These are phyloP conservation scores for Caenorhabditis brenneri DNA, from an alignment of 1,140 invertebrate species.

Conservation along the genomic window DNA sequence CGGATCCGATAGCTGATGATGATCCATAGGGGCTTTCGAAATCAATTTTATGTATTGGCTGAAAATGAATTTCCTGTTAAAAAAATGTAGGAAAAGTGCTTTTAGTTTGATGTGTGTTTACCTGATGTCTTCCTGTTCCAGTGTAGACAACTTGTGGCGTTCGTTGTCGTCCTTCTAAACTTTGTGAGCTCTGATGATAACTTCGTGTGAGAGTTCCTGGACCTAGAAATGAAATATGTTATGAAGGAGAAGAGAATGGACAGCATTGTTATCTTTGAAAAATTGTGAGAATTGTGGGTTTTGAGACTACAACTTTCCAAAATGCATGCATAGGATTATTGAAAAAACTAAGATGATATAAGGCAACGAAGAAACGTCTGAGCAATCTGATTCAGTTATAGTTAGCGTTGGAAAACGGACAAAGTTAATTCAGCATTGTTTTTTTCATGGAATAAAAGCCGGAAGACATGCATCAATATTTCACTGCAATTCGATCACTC, in stretches of 20 bases:
- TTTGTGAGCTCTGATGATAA: constrained; percentile 59
- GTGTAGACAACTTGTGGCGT: constrained; percentile 59
- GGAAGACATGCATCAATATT: background rate
- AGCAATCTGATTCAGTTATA: too few relatives aligned
- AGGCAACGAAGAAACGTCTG: too few relatives aligned
- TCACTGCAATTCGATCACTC: background rate
- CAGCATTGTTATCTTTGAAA: background rate
- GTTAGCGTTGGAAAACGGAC: too few relatives aligned
- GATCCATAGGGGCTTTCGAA: constrained; percentile 55
- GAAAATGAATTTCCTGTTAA: background rate
- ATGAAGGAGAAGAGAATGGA: background rate
- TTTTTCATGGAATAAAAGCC: too few relatives aligned
- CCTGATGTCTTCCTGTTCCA: constrained; percentile 54
- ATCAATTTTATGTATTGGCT: constrained; percentile 56
- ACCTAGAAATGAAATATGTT: constrained; percentile 38
- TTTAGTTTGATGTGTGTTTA: too few relatives aligned
- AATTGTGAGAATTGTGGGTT: too few relatives aligned
- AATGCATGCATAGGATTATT: too few relatives aligned
- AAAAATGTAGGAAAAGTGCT: too few relatives aligned
- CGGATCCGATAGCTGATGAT: constrained; percentile 45
- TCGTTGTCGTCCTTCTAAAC: constrained; percentile 55
- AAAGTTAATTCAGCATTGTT: too few relatives aligned
- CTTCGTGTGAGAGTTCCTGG: constrained; percentile 57
- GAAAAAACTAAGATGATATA: background rate
- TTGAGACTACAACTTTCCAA: too few relatives aligned